Conservation (phyloP, 1,140 invertebrate genomes). For the Kradibia gibbosae region DNA sequence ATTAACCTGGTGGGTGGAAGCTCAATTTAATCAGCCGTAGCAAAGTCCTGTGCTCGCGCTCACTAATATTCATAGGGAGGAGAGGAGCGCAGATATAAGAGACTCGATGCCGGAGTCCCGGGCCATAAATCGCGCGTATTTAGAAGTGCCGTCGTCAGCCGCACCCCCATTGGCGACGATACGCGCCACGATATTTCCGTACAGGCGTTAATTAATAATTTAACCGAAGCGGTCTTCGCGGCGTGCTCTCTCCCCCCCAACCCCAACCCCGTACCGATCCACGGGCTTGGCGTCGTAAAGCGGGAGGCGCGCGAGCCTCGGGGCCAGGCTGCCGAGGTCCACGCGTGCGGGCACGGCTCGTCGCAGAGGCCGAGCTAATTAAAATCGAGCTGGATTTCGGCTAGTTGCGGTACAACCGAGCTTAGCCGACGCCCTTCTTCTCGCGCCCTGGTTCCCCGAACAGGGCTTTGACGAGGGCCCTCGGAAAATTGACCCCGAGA, state of each 20-base stretch:
- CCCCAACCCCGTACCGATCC: neutral
- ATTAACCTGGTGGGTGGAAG: neutral
- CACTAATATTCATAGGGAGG: neutral
- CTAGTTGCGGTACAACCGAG: neutral
- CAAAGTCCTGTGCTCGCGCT: neutral
- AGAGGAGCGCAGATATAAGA: slow-evolving; percentile 50
- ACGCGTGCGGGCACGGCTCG: no score
- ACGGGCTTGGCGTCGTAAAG: no score
- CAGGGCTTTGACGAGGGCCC: neutral
- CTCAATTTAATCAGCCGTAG: neutral
- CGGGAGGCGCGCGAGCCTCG: neutral
- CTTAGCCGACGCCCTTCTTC: neutral
- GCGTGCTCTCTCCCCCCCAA: neutral
- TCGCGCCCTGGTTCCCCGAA: neutral
- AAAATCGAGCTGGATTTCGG: slow-evolving; percentile 56
- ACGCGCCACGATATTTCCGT: slow-evolving; percentile 39
- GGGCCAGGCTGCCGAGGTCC: no score
- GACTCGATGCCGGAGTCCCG: neutral
- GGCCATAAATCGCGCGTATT: neutral
- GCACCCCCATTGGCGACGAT: neutral
- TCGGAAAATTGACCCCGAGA: neutral
- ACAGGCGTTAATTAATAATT: slow-evolving; percentile 73
- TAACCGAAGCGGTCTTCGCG: slow-evolving; percentile 66
- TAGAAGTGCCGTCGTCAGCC: neutral
- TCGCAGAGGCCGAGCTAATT: slow-evolving; percentile 56